phyloP scores from a whole-genome alignment of 2,797 vertebrate genomes.

The Synaphobranchus kaupii region DNA sequence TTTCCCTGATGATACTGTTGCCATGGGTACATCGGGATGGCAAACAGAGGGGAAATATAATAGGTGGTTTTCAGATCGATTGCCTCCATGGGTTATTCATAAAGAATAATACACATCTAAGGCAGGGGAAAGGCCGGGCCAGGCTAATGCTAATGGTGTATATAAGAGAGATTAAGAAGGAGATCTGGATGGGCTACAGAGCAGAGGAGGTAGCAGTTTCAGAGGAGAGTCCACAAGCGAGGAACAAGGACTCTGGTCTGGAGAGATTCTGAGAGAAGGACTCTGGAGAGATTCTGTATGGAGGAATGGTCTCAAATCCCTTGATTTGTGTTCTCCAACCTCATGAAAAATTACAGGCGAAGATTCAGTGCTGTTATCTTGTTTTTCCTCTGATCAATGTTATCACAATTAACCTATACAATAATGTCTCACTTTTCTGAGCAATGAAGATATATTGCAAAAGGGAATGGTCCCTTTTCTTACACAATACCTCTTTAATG shows the following conservation, averaged over 20 bases:
- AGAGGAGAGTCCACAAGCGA: no score
- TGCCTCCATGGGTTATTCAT: conserved; percentile 53
- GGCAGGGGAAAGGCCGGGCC: conserved; percentile 25
- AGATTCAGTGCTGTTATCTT: no score
- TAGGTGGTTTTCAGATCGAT: conserved; percentile 37
- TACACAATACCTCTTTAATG: background rate
- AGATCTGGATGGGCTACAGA: background rate
- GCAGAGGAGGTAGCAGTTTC: background rate
- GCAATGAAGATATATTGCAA: background rate
- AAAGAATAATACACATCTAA: conserved; percentile 33
- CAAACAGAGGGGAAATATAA: conserved; percentile 37
- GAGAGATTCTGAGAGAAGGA: no score
- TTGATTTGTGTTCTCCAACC: no score
- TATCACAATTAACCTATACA: no score
- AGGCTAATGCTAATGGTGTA: background rate
- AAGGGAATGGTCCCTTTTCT: background rate
- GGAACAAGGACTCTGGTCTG: no score
- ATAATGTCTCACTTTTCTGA: no score
- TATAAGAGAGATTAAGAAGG: background rate
- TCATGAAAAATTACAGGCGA: no score
- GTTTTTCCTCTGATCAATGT: no score
- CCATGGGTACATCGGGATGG: conserved; percentile 57
- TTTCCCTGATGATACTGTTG: conserved; percentile 54
- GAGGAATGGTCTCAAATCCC: no score
- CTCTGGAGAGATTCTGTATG: no score